A percentile compares a stretch with the other conserved stretches of the same genome.
phyloP scores from a whole-genome alignment of 1,140 invertebrate genomes.

The Cyrtorhinus lividipennis region DNA sequence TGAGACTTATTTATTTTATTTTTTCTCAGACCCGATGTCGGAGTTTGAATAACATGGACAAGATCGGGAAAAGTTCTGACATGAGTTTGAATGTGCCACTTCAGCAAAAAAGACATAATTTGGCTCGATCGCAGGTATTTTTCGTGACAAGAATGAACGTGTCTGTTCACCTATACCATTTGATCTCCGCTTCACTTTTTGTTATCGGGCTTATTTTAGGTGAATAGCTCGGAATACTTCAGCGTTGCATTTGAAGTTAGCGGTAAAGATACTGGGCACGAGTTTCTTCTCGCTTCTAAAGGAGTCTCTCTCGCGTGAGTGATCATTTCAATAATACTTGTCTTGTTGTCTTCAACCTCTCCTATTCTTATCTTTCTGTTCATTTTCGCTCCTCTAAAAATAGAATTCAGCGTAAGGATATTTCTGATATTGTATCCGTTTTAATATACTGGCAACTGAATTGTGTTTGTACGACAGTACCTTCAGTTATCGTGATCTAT shows the following conservation, averaged over 20 bases:
- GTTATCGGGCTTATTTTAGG: no score
- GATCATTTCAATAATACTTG: not conserved
- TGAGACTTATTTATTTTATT: no score
- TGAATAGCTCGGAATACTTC: constrained; percentile 59
- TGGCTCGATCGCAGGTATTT: constrained; percentile 19
- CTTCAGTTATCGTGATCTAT: no score
- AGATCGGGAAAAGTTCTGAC: constrained; percentile 13
- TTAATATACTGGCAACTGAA: no score
- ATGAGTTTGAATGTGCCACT: constrained; percentile 17
- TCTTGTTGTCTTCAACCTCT: not conserved
- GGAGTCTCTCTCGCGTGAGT: constrained; percentile 54
- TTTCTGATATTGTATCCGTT: no score
- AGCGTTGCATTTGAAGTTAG: constrained; percentile 52
- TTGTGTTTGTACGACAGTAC: no score
- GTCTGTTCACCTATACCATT: no score
- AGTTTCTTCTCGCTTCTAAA: constrained; percentile 51
- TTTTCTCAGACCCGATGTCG: constrained; percentile 17
- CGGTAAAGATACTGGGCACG: constrained; percentile 39
- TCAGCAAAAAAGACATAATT: constrained; percentile 19
- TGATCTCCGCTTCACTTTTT: not conserved
- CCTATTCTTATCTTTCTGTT: not conserved
- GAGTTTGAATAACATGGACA: constrained; percentile 20
- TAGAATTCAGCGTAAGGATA: no score
- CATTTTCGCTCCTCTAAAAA: not conserved
- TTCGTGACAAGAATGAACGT: no score